A percentile compares a stretch with the other conserved stretches of the same genome.
These are phyloP conservation scores for Acipenser oxyrinchus DNA, from an alignment of 2,797 vertebrate genomes.

Conservation along the genomic window DNA sequence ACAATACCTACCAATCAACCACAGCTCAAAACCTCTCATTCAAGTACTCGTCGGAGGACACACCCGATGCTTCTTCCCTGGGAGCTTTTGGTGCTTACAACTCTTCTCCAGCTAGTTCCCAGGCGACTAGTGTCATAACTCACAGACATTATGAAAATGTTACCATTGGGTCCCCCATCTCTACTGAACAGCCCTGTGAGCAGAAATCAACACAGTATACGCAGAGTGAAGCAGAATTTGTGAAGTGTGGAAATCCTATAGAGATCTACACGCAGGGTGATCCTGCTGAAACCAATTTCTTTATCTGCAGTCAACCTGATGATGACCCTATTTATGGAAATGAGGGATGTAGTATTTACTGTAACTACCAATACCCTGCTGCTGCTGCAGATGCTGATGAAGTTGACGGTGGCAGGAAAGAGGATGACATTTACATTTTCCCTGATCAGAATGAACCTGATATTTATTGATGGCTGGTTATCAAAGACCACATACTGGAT, in stretches of 20 bases:
- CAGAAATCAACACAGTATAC: background rate
- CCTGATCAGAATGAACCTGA: background rate
- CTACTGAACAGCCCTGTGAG: background rate
- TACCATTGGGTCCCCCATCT: background rate
- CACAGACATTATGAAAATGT: conserved; percentile 34
- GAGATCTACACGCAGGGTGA: background rate
- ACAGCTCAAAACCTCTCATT: too few relatives aligned
- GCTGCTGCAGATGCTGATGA: background rate
- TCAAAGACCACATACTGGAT: background rate
- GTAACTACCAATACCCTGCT: conserved; percentile 14
- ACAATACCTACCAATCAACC: too few relatives aligned
- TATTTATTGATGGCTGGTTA: background rate
- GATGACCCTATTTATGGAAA: conserved; percentile 33
- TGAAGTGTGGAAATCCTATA: background rate
- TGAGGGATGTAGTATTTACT: conserved; percentile 17
- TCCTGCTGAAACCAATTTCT: background rate
- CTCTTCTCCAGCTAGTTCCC: too few relatives aligned
- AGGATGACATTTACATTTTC: conserved; percentile 36
- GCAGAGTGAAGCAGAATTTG: background rate
- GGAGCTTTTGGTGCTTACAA: too few relatives aligned
- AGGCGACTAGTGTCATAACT: too few relatives aligned
- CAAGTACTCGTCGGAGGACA: too few relatives aligned
- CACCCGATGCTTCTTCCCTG: too few relatives aligned
- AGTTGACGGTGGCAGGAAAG: conserved; percentile 7
- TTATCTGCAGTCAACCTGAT: background rate